These are phyloP conservation scores for Seladonia tumulorum DNA, from an alignment of 2,888 invertebrate species.

Conservation along the genomic window DNA sequence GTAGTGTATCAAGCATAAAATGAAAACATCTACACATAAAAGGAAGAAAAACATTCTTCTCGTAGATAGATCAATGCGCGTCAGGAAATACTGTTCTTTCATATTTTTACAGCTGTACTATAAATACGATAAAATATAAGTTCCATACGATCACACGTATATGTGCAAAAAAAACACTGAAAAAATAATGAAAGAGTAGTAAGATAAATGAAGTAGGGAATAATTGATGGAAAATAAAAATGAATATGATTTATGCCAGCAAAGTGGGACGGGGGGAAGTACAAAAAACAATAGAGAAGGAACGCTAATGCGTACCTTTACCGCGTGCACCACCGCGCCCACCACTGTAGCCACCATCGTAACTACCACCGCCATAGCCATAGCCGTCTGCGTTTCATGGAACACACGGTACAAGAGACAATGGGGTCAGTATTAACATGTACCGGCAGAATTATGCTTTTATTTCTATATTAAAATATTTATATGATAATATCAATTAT, in stretches of 20 bases:
- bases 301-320: conserved; percentile 90
- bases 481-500: conserved; percentile 34
- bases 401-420: conserved; percentile 82
- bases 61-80: conserved; percentile 8
- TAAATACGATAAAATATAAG: conserved; percentile 42
- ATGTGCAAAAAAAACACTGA: conserved; percentile 53
- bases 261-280: conserved; percentile 61
- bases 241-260: conserved; percentile 42
- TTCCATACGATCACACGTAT: conserved; percentile 49
- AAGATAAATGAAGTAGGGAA: conserved; percentile 20
- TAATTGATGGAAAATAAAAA: conserved; percentile 37
- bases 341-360: conserved; percentile 94
- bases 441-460: conserved; percentile 51
- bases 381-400: conserved; percentile 87
- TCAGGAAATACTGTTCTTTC: conserved; percentile 30
- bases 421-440: conserved; percentile 75
- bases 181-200: conserved; percentile 25
- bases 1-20: background rate
- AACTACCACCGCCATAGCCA: conserved; percentile 95
- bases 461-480: conserved; percentile 55
- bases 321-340: conserved; percentile 94
- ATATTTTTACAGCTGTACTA: conserved; percentile 27
- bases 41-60: conserved; percentile 5
- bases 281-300: conserved; percentile 80
- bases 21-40: background rate